These are phyloP conservation scores for Mycetomoellerius zeteki DNA, from an alignment of 1,140 invertebrate species.

Conservation along the genomic window DNA sequence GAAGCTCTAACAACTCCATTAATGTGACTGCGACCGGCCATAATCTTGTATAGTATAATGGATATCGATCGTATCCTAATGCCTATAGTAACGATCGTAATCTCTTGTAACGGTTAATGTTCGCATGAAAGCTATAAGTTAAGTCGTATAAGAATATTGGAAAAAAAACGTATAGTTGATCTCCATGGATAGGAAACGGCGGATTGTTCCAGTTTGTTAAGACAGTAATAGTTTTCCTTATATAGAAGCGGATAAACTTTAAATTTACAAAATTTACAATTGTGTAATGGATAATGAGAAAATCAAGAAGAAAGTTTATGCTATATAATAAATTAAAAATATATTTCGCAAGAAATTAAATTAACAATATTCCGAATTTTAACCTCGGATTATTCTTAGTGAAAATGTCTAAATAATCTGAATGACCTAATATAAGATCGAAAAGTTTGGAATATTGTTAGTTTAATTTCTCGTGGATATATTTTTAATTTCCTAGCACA, in stretches of 20 bases:
- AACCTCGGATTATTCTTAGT: no score
- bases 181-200: not conserved
- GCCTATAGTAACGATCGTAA: constrained; percentile 6
- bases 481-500: no score
- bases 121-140: constrained; percentile 9
- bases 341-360: no score
- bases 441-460: no score
- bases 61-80: constrained; percentile 19
- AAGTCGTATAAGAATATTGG: not conserved
- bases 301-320: no score
- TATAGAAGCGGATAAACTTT: not conserved
- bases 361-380: no score
- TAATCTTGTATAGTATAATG: constrained; percentile 4
- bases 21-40: not conserved
- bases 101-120: not conserved
- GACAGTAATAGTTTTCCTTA: not conserved
- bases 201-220: not conserved
- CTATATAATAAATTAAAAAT: no score
- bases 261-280: not conserved
- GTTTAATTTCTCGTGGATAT: no score
- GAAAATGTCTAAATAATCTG: no score
- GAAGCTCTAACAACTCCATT: not conserved
- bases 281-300: no score
- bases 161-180: not conserved
- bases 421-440: not conserved